Percentiles rank a stretch among this genome's conserved stretches.
These are phyloP conservation scores for Biston betularia DNA, from an alignment of 2,888 invertebrate species.

Conservation along the genomic window DNA sequence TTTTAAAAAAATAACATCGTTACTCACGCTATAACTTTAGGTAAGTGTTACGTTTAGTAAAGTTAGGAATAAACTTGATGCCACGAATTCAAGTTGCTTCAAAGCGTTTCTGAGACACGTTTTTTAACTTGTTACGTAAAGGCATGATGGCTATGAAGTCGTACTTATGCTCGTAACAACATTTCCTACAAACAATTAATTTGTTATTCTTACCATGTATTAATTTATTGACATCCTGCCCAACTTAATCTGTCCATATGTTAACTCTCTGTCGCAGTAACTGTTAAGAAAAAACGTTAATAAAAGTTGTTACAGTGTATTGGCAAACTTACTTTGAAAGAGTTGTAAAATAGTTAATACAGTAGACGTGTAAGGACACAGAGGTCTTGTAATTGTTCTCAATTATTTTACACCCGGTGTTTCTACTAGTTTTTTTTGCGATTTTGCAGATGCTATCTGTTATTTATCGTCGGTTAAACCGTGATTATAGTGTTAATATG, in stretches of 20 bases:
- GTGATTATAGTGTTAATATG: constrained; percentile 33
- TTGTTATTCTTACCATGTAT: constrained; percentile 46
- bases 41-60: too few relatives aligned
- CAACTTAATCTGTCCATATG: background rate
- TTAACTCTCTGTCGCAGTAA: constrained; percentile 18
- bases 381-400: constrained; percentile 46
- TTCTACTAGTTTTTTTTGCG: constrained; percentile 49
- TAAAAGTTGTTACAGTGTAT: background rate
- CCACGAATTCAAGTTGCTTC: constrained; percentile 1
- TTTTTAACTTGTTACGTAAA: constrained; percentile 54
- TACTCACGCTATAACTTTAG: too few relatives aligned
- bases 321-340: constrained; percentile 12
- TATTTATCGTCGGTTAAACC: constrained; percentile 45
- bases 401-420: constrained; percentile 61
- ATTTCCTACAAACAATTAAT: constrained; percentile 45
- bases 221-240: constrained; percentile 49
- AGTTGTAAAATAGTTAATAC: constrained; percentile 2
- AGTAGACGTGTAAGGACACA: constrained; percentile 35
- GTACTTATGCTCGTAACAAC: constrained; percentile 31
- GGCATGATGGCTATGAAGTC: constrained; percentile 42
- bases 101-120: constrained; percentile 8
- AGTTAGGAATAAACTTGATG: background rate
- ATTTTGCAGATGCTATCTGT: constrained; percentile 42
- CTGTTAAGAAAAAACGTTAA: background rate
- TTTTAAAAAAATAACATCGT: too few relatives aligned